These are phyloP conservation scores for Mythimna albipuncta DNA, from an alignment of 2,888 invertebrate species.

Conservation along the genomic window DNA sequence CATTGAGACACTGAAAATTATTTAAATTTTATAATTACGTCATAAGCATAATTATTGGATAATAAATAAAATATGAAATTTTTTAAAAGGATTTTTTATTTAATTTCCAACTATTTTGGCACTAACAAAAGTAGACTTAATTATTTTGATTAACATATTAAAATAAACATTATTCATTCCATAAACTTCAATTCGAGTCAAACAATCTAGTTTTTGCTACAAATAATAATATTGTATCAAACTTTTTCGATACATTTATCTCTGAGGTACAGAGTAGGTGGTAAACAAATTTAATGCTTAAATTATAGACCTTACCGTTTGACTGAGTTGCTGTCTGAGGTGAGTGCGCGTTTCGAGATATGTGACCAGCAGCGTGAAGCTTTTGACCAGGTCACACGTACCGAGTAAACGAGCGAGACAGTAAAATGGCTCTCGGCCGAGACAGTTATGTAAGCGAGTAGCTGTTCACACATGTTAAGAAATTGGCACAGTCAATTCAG, in stretches of 20 bases:
- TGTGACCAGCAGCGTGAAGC: neutral
- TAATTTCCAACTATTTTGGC: slow-evolving; percentile 54
- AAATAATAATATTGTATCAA: slow-evolving; percentile 3
- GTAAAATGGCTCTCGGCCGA: no score
- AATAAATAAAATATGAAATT: slow-evolving; percentile 30
- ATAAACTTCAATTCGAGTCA: slow-evolving; percentile 7
- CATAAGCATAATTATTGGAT: slow-evolving; percentile 4
- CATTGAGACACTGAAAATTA: slow-evolving; percentile 7
- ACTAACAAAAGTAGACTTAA: slow-evolving; percentile 45
- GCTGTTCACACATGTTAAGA: no score
- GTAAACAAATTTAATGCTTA: slow-evolving; percentile 12
- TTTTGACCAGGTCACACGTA: neutral
- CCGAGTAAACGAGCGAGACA: no score
- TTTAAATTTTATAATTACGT: slow-evolving; percentile 5
- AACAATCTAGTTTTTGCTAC: slow-evolving; percentile 7
- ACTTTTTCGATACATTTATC: slow-evolving; percentile 3
- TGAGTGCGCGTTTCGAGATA: neutral
- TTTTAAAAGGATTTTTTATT: slow-evolving; percentile 24
- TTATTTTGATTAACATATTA: slow-evolving; percentile 27
- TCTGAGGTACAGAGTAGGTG: neutral
- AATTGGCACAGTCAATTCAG: no score
- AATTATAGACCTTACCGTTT: neutral
- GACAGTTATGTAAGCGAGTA: no score
- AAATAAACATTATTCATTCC: slow-evolving; percentile 26
- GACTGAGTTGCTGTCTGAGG: neutral